Percentiles rank a stretch among this genome's conserved stretches.
Conservation (phyloP, 2,888 invertebrate species). For the Mythimna vitellina region DNA sequence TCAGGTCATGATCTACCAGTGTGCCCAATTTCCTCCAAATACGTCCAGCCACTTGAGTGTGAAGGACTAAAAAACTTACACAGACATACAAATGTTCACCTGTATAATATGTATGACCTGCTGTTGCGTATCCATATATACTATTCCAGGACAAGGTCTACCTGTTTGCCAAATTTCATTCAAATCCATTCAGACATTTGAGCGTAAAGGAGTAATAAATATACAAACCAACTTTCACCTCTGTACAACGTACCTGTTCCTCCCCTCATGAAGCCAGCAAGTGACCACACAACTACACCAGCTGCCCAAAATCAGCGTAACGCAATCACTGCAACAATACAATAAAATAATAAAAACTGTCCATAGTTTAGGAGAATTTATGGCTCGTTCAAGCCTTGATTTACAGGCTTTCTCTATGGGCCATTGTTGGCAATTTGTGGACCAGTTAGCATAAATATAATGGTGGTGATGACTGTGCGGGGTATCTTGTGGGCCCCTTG, state of each 20-base stretch:
- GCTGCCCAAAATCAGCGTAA: conserved; percentile 64
- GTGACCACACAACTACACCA: conserved; percentile 53
- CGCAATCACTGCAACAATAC: conserved; percentile 57
- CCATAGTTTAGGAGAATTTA: conserved; percentile 85
- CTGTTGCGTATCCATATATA: too few species aligned
- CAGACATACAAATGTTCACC: too few species aligned
- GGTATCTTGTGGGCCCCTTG: neutral
- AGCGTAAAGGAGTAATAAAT: too few species aligned
- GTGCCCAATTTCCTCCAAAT: too few species aligned
- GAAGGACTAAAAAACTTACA: too few species aligned
- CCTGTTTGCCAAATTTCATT: too few species aligned
- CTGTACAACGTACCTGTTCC: conserved; percentile 11
- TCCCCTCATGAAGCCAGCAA: conserved; percentile 33
- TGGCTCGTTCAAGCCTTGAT: conserved; percentile 73
- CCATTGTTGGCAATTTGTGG: conserved; percentile 55
- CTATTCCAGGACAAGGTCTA: too few species aligned
- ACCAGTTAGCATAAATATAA: conserved; percentile 45
- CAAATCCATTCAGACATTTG: too few species aligned
- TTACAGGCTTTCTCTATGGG: conserved; percentile 75
- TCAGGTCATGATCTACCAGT: too few species aligned
- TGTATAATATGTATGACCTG: too few species aligned
- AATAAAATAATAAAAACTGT: conserved; percentile 75
- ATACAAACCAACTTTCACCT: too few species aligned
- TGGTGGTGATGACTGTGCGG: neutral
- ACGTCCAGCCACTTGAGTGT: too few species aligned